These are phyloP conservation scores for Drosophila equinoxialis DNA, from an alignment of 1,140 invertebrate genomes.

Conservation along the genomic window DNA sequence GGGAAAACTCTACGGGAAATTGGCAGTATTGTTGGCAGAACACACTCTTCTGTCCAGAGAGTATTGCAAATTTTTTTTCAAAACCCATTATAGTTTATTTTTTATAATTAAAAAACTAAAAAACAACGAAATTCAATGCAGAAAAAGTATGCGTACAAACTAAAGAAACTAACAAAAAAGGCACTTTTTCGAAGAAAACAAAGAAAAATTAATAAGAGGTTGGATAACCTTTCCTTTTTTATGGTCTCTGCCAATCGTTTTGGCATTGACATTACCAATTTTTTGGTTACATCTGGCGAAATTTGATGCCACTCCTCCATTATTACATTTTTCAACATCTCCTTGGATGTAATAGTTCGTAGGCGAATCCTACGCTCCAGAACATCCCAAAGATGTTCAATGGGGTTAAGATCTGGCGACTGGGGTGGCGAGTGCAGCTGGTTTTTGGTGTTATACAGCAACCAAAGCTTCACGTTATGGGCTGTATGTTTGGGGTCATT, in stretches of 20 bases:
- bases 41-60: too few species aligned
- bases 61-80: too few species aligned
- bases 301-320: conserved; percentile 6
- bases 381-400: not conserved
- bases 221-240: not conserved
- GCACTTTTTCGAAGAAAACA: not conserved
- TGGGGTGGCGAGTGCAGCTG: conserved; percentile 1
- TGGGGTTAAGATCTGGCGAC: not conserved
- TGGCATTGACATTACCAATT: not conserved
- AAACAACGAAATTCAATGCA: not conserved
- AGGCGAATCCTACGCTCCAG: conserved; percentile 3
- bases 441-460: not conserved
- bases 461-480: not conserved
- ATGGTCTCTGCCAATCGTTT: not conserved
- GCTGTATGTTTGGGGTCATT: conserved; percentile 5
- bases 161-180: not conserved
- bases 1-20: too few species aligned
- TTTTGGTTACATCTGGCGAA: not conserved
- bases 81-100: too few species aligned
- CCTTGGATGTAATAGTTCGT: not conserved
- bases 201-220: conserved; percentile 1
- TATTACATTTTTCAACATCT: not conserved
- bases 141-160: conserved; percentile 5
- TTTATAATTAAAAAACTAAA: conserved; percentile 7
- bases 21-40: too few species aligned